Conservation (phyloP, 2,797 vertebrate species). For the Clarias laeviceps region DNA sequence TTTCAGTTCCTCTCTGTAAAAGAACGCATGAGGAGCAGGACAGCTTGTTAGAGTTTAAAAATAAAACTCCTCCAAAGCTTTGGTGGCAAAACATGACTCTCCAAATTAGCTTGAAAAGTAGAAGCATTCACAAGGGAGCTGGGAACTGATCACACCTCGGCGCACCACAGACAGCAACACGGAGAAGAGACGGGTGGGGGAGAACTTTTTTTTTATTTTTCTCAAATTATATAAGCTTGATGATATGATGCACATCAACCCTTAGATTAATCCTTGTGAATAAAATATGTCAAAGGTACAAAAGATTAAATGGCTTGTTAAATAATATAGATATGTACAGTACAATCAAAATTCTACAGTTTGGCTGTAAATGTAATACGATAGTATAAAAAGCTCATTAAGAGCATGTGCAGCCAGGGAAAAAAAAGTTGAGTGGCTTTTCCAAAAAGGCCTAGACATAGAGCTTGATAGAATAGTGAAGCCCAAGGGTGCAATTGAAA, state of each 20-base stretch:
- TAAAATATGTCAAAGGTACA: neutral
- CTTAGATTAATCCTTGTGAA: neutral
- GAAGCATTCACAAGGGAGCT: constrained; percentile 15
- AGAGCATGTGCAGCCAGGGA: neutral
- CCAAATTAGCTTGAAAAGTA: constrained; percentile 29
- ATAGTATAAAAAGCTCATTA: neutral
- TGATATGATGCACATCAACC: neutral
- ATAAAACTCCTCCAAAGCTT: neutral
- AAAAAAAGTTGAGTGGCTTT: neutral
- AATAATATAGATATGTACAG: neutral
- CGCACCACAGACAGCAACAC: constrained; percentile 3
- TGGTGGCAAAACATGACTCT: neutral
- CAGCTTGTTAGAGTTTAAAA: constrained; percentile 17
- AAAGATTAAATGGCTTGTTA: neutral
- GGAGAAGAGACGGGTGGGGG: neutral
- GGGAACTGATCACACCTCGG: constrained; percentile 29
- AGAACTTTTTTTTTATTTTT: too few relatives aligned
- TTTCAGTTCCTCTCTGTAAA: constrained; percentile 72
- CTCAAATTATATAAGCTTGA: neutral
- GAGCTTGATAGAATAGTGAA: constrained; percentile 19
- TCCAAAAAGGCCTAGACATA: neutral
- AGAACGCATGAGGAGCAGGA: constrained; percentile 11
- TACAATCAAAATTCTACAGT: neutral
- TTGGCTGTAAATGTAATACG: neutral
- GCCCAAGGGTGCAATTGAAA: constrained; percentile 2